A percentile compares a stretch with the other conserved stretches of the same genome.
These are phyloP conservation scores for Cromileptes altivelis DNA, from an alignment of 2,113 vertebrate genomes.

Conservation along the genomic window DNA sequence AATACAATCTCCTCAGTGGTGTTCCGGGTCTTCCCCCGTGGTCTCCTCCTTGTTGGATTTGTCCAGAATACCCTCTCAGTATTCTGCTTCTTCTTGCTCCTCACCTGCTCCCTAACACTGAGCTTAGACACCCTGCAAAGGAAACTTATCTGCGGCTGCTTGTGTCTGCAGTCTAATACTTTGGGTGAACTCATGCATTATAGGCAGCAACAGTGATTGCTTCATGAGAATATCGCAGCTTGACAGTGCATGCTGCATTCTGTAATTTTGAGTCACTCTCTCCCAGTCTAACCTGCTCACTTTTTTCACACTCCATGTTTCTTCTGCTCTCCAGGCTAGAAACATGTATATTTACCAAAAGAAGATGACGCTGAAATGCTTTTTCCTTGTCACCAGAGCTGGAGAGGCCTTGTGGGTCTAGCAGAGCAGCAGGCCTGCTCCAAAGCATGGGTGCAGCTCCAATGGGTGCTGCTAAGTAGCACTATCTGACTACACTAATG, in stretches of 20 bases:
- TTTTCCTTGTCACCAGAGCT: background rate
- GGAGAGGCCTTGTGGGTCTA: background rate
- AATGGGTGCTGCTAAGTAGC: background rate
- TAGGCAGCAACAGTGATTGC: too few species aligned
- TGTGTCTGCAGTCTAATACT: too few species aligned
- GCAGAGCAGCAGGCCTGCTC: background rate
- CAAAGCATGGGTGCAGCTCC: slow-evolving; percentile 4
- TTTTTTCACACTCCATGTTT: too few species aligned
- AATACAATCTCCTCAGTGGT: background rate
- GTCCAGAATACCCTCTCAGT: background rate
- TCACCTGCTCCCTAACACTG: too few species aligned
- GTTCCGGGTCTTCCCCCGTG: background rate
- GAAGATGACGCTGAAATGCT: background rate
- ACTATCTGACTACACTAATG: background rate
- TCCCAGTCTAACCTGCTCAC: too few species aligned
- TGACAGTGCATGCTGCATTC: too few species aligned
- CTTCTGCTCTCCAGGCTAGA: too few species aligned
- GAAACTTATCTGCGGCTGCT: too few species aligned
- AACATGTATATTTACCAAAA: background rate
- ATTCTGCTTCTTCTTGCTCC: background rate
- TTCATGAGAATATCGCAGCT: too few species aligned
- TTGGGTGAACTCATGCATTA: too few species aligned
- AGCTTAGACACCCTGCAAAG: too few species aligned
- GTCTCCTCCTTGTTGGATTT: background rate
- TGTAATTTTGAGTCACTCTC: too few species aligned